These are phyloP conservation scores for Hyaena hyaena DNA, from an alignment of 2,113 vertebrate genomes.

Conservation along the genomic window DNA sequence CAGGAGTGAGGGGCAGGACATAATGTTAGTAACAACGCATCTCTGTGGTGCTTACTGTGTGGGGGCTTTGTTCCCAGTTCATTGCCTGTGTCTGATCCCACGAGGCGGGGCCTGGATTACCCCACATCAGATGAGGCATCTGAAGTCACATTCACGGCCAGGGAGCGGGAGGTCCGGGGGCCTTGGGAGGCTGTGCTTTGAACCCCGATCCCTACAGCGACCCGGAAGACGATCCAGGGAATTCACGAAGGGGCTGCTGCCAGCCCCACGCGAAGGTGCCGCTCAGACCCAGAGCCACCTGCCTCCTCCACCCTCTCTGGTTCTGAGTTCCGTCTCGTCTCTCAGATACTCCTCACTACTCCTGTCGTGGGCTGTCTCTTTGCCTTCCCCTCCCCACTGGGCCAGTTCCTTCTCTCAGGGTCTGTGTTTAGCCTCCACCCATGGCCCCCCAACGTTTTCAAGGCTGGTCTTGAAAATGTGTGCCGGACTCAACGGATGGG, in stretches of 20 bases:
- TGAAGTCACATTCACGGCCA: not conserved
- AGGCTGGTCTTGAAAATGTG: not conserved
- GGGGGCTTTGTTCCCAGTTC: not conserved
- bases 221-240: rapidly evolving
- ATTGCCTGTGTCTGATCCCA: not conserved
- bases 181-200: not conserved
- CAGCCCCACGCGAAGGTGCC: rapidly evolving
- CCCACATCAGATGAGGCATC: not conserved
- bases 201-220: not conserved
- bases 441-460: not conserved
- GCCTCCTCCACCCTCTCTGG: too few relatives aligned
- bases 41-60: not conserved
- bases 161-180: not conserved
- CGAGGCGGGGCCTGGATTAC: not conserved
- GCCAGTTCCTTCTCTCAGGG: not conserved
- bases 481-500: not conserved
- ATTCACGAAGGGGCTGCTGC: not conserved
- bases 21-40: not conserved
- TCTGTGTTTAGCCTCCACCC: not conserved
- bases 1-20: not conserved
- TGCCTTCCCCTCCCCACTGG: not conserved
- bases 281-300: not conserved
- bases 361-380: too few relatives aligned
- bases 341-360: not conserved
- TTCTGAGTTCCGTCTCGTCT: rapidly evolving